phyloP scores from a whole-genome alignment of 2,888 invertebrate species.

The Aphodius sticticus region DNA sequence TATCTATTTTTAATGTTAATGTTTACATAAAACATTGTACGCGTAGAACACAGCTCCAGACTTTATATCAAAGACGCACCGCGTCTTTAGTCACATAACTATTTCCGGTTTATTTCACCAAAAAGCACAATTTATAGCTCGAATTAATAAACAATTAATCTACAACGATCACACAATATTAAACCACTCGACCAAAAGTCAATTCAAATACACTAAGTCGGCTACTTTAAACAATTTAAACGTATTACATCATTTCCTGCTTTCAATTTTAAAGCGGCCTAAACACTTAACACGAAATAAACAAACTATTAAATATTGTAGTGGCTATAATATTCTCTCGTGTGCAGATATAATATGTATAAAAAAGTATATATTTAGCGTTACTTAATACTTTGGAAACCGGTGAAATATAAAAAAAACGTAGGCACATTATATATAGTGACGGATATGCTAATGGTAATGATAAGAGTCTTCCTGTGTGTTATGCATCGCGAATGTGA shows the following conservation, averaged over 20 bases:
- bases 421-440: not conserved
- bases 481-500: conserved; percentile 4
- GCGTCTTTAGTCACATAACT: not conserved
- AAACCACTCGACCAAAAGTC: not conserved
- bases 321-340: too few relatives aligned
- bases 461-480: not conserved
- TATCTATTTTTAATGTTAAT: not conserved
- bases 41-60: not conserved
- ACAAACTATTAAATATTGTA: too few relatives aligned
- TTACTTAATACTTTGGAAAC: not conserved
- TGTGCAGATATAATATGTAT: too few relatives aligned
- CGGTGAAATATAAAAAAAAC: not conserved
- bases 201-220: not conserved
- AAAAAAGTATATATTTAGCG: not conserved
- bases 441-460: not conserved
- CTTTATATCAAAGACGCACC: too few relatives aligned
- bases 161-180: not conserved
- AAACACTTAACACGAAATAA: not conserved
- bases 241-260: not conserved
- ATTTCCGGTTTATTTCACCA: not conserved
- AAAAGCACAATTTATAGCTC: not conserved
- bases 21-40: not conserved
- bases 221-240: not conserved
- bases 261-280: not conserved
- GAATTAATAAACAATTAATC: conserved; percentile 6